Conservation (phyloP, 30 jellyfish, hydroid and myxozoan species). For the Turritopsis rubra region DNA sequence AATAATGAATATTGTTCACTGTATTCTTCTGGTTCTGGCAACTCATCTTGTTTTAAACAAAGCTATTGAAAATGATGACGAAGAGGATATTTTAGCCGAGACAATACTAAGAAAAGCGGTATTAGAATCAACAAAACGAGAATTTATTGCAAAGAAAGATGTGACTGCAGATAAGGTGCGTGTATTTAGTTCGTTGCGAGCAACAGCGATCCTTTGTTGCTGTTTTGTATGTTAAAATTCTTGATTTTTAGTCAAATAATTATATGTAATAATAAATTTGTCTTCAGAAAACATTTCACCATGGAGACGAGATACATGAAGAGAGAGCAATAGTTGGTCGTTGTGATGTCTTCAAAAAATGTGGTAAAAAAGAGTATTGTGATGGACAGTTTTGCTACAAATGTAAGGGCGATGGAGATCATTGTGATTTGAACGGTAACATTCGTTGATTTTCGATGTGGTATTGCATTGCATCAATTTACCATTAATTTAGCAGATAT, state of each 20-base stretch:
- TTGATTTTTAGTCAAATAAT: too few relatives aligned
- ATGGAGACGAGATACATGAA: slow-evolving; percentile 27
- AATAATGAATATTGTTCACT: not conserved
- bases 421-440: slow-evolving; percentile 72
- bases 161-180: not conserved
- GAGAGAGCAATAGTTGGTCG: slow-evolving; percentile 80
- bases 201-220: not conserved
- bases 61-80: not conserved
- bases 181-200: too few relatives aligned
- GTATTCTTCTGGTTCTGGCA: not conserved
- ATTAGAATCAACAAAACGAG: not conserved
- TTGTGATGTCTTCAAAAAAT: slow-evolving; percentile 69
- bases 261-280: not conserved
- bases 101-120: not conserved
- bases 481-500: too few relatives aligned
- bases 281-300: not conserved
- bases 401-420: slow-evolving; percentile 71
- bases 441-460: not conserved
- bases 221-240: too few relatives aligned
- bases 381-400: slow-evolving; percentile 65
- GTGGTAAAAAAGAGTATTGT: slow-evolving; percentile 74
- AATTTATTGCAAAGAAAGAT: not conserved
- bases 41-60: not conserved
- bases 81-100: not conserved
- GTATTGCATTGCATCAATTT: not conserved